Percentiles rank a stretch among this genome's conserved stretches.
Evolutionary conservation across 2,797 vertebrate species (phyloP).

Genomic region (Tokudaia tokunoshimensis): DNA sequence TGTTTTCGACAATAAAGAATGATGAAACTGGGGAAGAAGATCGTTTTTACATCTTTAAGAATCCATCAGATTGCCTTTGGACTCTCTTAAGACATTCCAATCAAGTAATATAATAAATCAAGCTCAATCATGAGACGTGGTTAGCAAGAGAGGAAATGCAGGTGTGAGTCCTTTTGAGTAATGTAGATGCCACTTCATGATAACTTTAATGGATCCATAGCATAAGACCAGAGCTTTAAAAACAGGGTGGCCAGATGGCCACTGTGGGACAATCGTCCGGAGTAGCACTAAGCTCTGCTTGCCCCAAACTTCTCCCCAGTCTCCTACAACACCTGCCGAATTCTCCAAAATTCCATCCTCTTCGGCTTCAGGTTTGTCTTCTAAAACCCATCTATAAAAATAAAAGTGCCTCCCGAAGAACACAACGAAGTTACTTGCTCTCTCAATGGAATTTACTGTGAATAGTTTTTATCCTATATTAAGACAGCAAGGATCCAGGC

Average conservation of each 20-base stretch:
- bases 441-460: not conserved
- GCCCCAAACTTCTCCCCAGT: not conserved
- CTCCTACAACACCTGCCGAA: not conserved
- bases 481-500: not conserved
- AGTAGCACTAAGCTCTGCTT: not conserved
- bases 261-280: not conserved
- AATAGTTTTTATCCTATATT: not conserved
- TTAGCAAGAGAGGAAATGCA: not conserved
- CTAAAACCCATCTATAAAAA: constrained; percentile 27
- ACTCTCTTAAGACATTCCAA: constrained; percentile 10
- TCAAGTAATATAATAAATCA: not conserved
- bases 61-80: constrained; percentile 6
- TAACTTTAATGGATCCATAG: not conserved
- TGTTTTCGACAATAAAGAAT: constrained; percentile 21
- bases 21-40: not conserved
- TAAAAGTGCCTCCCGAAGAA: not conserved
- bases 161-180: constrained; percentile 1
- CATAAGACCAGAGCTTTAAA: not conserved
- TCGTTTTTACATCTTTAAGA: constrained; percentile 47
- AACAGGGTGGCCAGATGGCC: not conserved
- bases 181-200: not conserved
- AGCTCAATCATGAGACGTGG: not conserved
- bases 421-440: not conserved
- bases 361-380: not conserved
- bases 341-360: not conserved